phyloP scores from a whole-genome alignment of 1,140 invertebrate genomes.

The Tigriopus japonicus region DNA sequence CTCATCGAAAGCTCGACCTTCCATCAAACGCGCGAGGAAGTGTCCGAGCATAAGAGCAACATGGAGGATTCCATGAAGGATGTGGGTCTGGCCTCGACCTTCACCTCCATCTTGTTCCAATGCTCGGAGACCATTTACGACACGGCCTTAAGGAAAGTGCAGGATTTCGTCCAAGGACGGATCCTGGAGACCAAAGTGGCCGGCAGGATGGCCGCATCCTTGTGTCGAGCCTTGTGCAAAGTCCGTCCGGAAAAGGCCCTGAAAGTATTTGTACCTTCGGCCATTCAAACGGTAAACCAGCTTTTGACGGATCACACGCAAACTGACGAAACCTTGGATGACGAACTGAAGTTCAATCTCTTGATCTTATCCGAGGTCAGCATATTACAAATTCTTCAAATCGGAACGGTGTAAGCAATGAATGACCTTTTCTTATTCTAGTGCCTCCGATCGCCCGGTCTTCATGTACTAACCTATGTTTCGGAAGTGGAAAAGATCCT shows the following conservation, averaged over 20 bases:
- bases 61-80: slow-evolving; percentile 46
- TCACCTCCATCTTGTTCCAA: slow-evolving; percentile 42
- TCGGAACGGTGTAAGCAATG: no score
- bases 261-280: slow-evolving; percentile 45
- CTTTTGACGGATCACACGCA: slow-evolving; percentile 29
- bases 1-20: slow-evolving; percentile 50
- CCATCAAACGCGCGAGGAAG: slow-evolving; percentile 37
- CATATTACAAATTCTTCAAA: background rate
- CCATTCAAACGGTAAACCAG: slow-evolving; percentile 38
- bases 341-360: slow-evolving; percentile 56
- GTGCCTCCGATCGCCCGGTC: slow-evolving; percentile 38
- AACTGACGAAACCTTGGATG: slow-evolving; percentile 52
- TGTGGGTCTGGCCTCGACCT: slow-evolving; percentile 43
- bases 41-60: slow-evolving; percentile 1
- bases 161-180: slow-evolving; percentile 44
- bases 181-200: slow-evolving; percentile 63
- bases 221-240: slow-evolving; percentile 47
- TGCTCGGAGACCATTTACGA: slow-evolving; percentile 39
- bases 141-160: slow-evolving; percentile 48
- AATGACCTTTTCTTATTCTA: no score
- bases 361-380: slow-evolving; percentile 47
- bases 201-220: slow-evolving; percentile 47
- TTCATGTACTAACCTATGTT: slow-evolving; percentile 38
- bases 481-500: slow-evolving; percentile 38
- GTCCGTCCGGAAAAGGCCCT: slow-evolving; percentile 41